Base-by-base conservation (phyloP, 2,888 invertebrate species). In the Drosophila falleni region DNA sequence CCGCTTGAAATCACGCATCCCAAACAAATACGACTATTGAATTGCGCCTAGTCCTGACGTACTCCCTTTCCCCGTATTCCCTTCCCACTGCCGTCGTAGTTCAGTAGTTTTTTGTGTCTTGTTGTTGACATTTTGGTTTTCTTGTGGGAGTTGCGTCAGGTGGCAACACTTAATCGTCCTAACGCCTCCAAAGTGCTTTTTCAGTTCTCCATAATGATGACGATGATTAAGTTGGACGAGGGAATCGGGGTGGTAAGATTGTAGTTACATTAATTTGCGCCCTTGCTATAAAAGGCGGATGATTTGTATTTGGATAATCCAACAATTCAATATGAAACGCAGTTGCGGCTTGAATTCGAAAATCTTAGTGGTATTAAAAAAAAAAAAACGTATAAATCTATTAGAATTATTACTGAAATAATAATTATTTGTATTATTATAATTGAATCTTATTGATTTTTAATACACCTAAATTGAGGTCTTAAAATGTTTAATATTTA, bases 121-220 rank as follows among this genome's bases (percentile, higher is more conserved):
- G 31, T 50, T 70, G 63, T 81, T 80, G 69, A 72, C 75, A 66
- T 67, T 71, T 54, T 55, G 85, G 69, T 76, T 74, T 49, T 54
- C 50, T 66, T 80, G 78, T 90, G 91, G 82, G 90, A 90, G 89
- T 73, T 74, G 71, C 61, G 74, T 79, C 90, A 90, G 90, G 90
- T 90, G 90, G 54, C 74, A 41, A 51, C 56, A 60, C 71, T 62
- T 68, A 68, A 42, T 61, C 67, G 71, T 50, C 37, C 61, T 53
- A 9, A 54, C 77, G 72, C 72, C 76, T 47, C 13, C 74, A 50
- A 69, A 78, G 69, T 65, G 74, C 58, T 58, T 56, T 62, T 11
- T n/a, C 8, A 35, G 26, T 29, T 44, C 31, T 37, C 26, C 42
- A 49, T 19, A 10, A 16, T 39, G 33, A 26, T 35, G 51, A 46